Conservation (phyloP, 1,140 invertebrate genomes). For the Pollicipes pollicipes region DNA sequence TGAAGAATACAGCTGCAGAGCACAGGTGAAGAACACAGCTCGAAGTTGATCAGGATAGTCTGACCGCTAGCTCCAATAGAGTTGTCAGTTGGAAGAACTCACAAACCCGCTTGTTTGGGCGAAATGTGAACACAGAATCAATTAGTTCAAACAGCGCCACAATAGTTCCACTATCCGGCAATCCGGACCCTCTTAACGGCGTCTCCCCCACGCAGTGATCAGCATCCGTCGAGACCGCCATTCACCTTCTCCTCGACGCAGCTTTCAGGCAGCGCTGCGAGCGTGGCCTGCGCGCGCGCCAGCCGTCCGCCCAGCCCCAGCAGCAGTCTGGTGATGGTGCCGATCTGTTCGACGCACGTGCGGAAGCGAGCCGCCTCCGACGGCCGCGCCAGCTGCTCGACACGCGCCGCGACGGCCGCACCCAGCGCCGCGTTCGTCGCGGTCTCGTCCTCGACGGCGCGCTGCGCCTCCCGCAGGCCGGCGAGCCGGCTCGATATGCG, state of each 20-base stretch:
- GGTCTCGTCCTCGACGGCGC: slow-evolving; percentile 53
- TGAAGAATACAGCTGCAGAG: not conserved
- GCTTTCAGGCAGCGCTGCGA: slow-evolving; percentile 14
- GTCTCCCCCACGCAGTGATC: no score
- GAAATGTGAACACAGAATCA: no score
- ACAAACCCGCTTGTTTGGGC: no score
- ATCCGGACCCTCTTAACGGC: not conserved
- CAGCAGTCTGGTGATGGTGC: slow-evolving; percentile 66
- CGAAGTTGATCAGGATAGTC: no score
- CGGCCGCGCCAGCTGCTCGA: slow-evolving; percentile 43
- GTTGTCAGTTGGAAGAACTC: no score
- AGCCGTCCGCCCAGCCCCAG: slow-evolving; percentile 67
- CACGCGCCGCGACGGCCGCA: slow-evolving; percentile 40
- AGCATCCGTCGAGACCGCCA: no score
- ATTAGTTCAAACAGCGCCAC: not conserved
- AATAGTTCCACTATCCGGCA: not conserved
- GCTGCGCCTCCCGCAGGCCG: slow-evolving; percentile 52
- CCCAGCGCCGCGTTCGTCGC: slow-evolving; percentile 56
- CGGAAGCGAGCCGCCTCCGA: slow-evolving; percentile 47
- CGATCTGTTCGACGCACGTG: slow-evolving; percentile 50
- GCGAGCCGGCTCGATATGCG: slow-evolving; percentile 56
- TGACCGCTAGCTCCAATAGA: no score
- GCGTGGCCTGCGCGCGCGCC: slow-evolving; percentile 43
- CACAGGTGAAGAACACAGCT: no score
- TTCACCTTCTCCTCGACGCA: not conserved